Conservation (phyloP, 2,113 vertebrate genomes). For the Grallaria varia region DNA sequence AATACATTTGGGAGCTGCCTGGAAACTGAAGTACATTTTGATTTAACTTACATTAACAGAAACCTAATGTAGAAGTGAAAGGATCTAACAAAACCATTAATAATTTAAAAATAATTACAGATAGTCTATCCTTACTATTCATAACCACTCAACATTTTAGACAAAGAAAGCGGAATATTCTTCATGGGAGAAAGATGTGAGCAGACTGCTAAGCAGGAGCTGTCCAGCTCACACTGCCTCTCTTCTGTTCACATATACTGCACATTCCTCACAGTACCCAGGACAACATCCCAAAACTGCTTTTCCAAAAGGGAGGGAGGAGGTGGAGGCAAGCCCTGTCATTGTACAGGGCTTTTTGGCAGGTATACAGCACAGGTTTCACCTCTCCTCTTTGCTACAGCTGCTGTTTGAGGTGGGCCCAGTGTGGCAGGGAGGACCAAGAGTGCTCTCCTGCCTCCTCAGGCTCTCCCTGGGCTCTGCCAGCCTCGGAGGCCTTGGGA, state of each 20-base stretch:
- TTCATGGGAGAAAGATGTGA: conserved; percentile 71
- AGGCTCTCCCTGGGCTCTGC: not conserved
- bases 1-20: conserved; percentile 73
- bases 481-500: not conserved
- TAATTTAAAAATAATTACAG: conserved; percentile 86
- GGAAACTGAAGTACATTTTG: conserved; percentile 77
- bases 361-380: accelerated
- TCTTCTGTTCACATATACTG: not conserved
- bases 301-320: not conserved
- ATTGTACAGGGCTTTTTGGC: not conserved
- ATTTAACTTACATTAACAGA: conserved; percentile 81
- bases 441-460: accelerated
- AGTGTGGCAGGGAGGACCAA: not conserved
- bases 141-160: conserved; percentile 81
- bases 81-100: conserved; percentile 83
- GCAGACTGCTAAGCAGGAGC: conserved; percentile 65
- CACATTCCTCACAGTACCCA: accelerated
- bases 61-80: conserved; percentile 80
- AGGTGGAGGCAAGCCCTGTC: not conserved
- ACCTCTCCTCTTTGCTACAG: not conserved
- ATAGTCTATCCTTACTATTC: conserved; percentile 79
- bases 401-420: not conserved
- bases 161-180: conserved; percentile 77
- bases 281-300: not conserved
- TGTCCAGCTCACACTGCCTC: not conserved